Evolutionary conservation across 2,113 vertebrate species (phyloP).

Genomic region (Cisticola juncidis): DNA sequence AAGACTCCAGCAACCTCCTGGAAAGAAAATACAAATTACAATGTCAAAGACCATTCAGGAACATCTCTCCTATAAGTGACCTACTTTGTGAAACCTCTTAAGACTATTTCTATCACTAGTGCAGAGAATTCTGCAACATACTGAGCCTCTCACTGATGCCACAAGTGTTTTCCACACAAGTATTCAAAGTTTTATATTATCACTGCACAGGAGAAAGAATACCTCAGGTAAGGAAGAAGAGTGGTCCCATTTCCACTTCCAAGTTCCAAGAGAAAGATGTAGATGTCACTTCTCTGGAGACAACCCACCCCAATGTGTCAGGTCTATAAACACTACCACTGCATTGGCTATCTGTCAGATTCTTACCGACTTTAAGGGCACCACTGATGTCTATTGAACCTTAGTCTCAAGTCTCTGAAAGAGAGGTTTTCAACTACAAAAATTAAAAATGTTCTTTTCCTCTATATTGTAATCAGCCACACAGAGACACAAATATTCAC

Average conservation of each 20-base stretch:
- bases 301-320: neutral
- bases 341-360: neutral
- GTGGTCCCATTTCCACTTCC: rapidly evolving
- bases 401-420: neutral
- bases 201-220: neutral
- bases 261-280: neutral
- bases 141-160: neutral
- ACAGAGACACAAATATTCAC: neutral
- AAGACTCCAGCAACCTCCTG: constrained; percentile 96
- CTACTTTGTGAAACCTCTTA: neutral
- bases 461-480: neutral
- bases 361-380: neutral
- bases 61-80: neutral
- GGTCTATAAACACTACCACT: neutral
- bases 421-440: neutral
- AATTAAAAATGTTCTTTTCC: neutral
- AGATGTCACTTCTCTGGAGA: neutral
- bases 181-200: neutral
- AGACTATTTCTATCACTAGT: neutral
- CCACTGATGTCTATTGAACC: neutral
- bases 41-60: constrained; percentile 59
- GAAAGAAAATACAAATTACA: constrained; percentile 60
- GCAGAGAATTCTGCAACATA: neutral
- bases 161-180: neutral
- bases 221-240: neutral